Percentiles rank a stretch among this genome's conserved stretches.
phyloP scores from a whole-genome alignment of 1,140 invertebrate genomes.

The Chionoecetes opilio region DNA sequence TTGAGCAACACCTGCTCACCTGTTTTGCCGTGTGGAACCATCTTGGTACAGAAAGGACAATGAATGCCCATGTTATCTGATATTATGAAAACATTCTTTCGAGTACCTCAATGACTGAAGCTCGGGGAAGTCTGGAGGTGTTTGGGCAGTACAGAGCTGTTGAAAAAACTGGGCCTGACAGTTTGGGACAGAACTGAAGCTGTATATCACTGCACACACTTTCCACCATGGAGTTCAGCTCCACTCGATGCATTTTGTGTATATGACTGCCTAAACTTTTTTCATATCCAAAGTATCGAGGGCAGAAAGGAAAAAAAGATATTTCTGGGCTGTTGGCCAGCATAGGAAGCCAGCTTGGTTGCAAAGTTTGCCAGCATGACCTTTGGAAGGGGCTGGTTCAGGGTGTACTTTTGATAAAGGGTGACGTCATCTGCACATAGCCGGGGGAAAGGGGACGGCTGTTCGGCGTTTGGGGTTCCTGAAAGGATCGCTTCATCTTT shows the following conservation, averaged over 20 bases:
- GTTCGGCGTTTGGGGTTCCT: slow-evolving; percentile 65
- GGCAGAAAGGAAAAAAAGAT: slow-evolving; percentile 80
- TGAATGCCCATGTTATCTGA: slow-evolving; percentile 74
- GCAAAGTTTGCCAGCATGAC: slow-evolving; percentile 76
- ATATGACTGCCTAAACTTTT: slow-evolving; percentile 77
- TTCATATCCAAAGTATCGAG: slow-evolving; percentile 78
- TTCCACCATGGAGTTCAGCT: slow-evolving; percentile 77
- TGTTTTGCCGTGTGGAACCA: slow-evolving; percentile 73
- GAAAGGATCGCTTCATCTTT: slow-evolving; percentile 70
- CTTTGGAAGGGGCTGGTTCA: slow-evolving; percentile 70
- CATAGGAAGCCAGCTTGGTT: slow-evolving; percentile 77
- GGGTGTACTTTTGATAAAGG: slow-evolving; percentile 75
- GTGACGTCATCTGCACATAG: slow-evolving; percentile 80
- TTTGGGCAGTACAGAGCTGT: slow-evolving; percentile 77
- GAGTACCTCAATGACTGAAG: slow-evolving; percentile 77
- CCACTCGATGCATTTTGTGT: slow-evolving; percentile 74
- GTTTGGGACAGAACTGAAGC: slow-evolving; percentile 77
- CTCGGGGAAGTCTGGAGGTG: slow-evolving; percentile 79
- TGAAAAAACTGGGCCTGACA: slow-evolving; percentile 80
- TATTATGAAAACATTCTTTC: slow-evolving; percentile 71
- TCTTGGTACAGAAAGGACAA: slow-evolving; percentile 80
- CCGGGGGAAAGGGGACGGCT: slow-evolving; percentile 63
- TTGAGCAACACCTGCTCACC: slow-evolving; percentile 78
- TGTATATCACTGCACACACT: slow-evolving; percentile 57
- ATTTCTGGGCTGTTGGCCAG: slow-evolving; percentile 78